A percentile compares a stretch with the other conserved stretches of the same genome.
Evolutionary conservation across 1,140 invertebrate species (phyloP).

Genomic region (Pogonus chalceus): DNA sequence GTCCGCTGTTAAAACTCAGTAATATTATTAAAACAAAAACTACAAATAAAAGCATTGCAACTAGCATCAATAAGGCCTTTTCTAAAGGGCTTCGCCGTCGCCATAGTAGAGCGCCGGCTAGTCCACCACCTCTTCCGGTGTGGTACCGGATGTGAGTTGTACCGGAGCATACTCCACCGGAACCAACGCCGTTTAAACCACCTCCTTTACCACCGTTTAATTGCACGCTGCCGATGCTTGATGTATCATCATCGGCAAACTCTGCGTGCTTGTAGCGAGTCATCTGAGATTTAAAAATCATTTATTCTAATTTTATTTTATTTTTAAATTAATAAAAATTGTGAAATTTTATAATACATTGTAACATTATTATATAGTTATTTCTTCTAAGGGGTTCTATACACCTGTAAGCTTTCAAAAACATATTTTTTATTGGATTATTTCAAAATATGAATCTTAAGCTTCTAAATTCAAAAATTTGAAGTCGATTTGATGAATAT

Average conservation of each 20-base stretch:
- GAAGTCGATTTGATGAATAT: no score
- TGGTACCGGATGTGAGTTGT: slow-evolving; percentile 73
- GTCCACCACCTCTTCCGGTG: slow-evolving; percentile 45
- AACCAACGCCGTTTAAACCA: background rate
- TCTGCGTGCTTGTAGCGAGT: slow-evolving; percentile 76
- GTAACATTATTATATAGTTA: no score
- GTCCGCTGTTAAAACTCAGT: slow-evolving; percentile 13
- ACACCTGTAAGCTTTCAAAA: no score
- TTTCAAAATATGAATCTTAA: no score
- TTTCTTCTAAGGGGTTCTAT: no score
- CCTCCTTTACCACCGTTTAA: slow-evolving; percentile 47
- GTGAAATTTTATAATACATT: no score
- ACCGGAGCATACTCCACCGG: slow-evolving; percentile 52
- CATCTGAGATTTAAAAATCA: no score
- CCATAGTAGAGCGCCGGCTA: no score
- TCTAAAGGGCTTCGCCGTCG: slow-evolving; percentile 49
- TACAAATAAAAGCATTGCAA: slow-evolving; percentile 49
- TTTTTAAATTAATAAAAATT: no score
- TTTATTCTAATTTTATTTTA: no score
- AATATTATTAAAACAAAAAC: slow-evolving; percentile 45
- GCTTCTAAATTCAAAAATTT: no score
- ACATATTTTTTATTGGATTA: no score
- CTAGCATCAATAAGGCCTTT: slow-evolving; percentile 44
- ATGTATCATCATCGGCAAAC: slow-evolving; percentile 72
- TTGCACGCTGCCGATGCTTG: slow-evolving; percentile 70